Percentiles rank a stretch among this genome's conserved stretches.
Conservation (phyloP, 2,888 invertebrate genomes). For the Halictus ligatus region DNA sequence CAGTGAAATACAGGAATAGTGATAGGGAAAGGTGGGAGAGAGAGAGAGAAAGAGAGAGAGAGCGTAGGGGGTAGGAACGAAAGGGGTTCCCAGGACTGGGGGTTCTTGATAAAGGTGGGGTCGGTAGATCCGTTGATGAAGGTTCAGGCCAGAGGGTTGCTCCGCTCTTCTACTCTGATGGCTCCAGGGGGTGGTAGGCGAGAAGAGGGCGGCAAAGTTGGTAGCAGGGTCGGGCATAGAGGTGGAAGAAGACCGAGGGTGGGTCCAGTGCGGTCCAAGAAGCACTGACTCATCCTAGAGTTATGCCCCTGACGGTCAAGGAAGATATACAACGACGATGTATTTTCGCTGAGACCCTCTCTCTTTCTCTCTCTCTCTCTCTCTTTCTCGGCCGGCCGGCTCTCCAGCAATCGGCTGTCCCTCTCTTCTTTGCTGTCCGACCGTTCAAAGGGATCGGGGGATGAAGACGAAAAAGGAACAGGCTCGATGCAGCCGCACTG, state of each 20-base stretch:
- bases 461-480: slow-evolving; percentile 54
- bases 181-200: slow-evolving; percentile 76
- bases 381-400: slow-evolving; percentile 30
- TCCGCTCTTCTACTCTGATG: slow-evolving; percentile 83
- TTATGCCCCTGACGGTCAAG: slow-evolving; percentile 79
- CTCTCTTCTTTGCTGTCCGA: slow-evolving; percentile 51
- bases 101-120: slow-evolving; percentile 75
- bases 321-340: slow-evolving; percentile 80
- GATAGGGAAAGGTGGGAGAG: slow-evolving; percentile 63
- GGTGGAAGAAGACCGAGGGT: slow-evolving; percentile 76
- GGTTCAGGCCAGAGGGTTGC: slow-evolving; percentile 84
- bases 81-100: slow-evolving; percentile 79
- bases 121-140: slow-evolving; percentile 84
- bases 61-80: slow-evolving; percentile 57
- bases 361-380: slow-evolving; percentile 48
- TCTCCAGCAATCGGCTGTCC: slow-evolving; percentile 23
- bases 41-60: slow-evolving; percentile 50
- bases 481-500: slow-evolving; percentile 60
- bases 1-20: slow-evolving; percentile 52
- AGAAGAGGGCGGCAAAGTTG: slow-evolving; percentile 65
- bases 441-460: slow-evolving; percentile 53
- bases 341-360: slow-evolving; percentile 71
- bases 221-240: slow-evolving; percentile 68
- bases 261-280: slow-evolving; percentile 82
- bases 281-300: slow-evolving; percentile 83